Conservation (phyloP, 2,888 invertebrate genomes). For the Cremastobaeus sp. region DNA sequence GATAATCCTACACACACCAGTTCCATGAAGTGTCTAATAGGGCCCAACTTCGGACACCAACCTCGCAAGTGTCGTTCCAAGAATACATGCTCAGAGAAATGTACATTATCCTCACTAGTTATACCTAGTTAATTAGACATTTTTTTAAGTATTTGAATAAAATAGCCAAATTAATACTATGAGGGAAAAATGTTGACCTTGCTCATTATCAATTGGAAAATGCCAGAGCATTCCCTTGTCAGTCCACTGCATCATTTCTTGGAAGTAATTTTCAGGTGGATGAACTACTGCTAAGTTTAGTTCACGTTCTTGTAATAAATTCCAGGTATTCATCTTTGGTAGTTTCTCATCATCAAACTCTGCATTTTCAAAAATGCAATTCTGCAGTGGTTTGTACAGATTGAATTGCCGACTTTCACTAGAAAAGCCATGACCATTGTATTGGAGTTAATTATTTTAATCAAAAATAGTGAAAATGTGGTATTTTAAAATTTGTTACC, state of each 20-base stretch:
- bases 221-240: conserved; percentile 96
- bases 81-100: conserved; percentile 97
- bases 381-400: conserved; percentile 6
- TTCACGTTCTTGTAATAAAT: conserved; percentile 82
- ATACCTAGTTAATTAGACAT: conserved; percentile 79
- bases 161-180: neutral
- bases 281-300: conserved; percentile 83
- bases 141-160: neutral
- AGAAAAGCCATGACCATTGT: neutral
- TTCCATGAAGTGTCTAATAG: conserved; percentile 98
- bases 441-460: neutral
- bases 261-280: conserved; percentile 92
- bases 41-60: conserved; percentile 95
- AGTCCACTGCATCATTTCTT: conserved; percentile 96
- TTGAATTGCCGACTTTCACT: neutral
- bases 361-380: conserved; percentile 21
- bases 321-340: conserved; percentile 81
- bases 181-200: conserved; percentile 84
- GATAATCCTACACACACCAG: conserved; percentile 94
- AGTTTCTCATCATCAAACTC: neutral
- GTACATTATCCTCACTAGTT: conserved; percentile 83
- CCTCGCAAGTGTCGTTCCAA: conserved; percentile 90
- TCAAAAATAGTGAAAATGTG: neutral
- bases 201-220: conserved; percentile 98
- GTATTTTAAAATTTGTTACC: too few relatives aligned